Evolutionary conservation across 2,888 invertebrate genomes (phyloP).

Genomic region (Corbicula japonica): DNA sequence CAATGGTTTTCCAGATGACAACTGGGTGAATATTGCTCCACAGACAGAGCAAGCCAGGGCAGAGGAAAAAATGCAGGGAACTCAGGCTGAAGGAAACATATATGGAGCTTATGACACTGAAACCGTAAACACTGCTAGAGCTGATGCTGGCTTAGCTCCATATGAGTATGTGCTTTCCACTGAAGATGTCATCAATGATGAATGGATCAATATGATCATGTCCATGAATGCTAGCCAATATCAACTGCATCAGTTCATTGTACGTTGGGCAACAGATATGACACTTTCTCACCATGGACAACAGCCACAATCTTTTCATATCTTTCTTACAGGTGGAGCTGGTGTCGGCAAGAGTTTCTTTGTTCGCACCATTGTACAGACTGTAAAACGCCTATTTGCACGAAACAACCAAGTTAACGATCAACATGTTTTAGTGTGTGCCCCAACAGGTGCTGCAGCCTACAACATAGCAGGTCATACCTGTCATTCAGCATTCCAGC

Average conservation of each 20-base stretch:
- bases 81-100: neutral
- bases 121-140: neutral
- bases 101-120: neutral
- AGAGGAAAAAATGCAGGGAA: conserved; percentile 32
- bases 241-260: conserved; percentile 40
- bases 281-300: conserved; percentile 28
- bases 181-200: conserved; percentile 29
- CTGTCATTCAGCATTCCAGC: conserved; percentile 23
- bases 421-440: conserved; percentile 51
- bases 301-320: conserved; percentile 46
- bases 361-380: conserved; percentile 47
- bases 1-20: conserved; percentile 38
- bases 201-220: conserved; percentile 33
- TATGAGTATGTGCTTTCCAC: conserved; percentile 18
- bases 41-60: conserved; percentile 26
- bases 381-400: conserved; percentile 19
- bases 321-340: conserved; percentile 57
- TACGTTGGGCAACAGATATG: conserved; percentile 48
- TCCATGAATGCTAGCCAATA: conserved; percentile 46
- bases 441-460: conserved; percentile 59
- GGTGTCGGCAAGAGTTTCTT: conserved; percentile 57
- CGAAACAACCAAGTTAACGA: conserved; percentile 32
- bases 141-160: neutral
- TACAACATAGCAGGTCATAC: conserved; percentile 34
- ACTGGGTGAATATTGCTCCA: conserved; percentile 33